Evolutionary conservation across 2,113 vertebrate genomes (phyloP).

Genomic region (Sinocyclocheilus rhinocerous): DNA sequence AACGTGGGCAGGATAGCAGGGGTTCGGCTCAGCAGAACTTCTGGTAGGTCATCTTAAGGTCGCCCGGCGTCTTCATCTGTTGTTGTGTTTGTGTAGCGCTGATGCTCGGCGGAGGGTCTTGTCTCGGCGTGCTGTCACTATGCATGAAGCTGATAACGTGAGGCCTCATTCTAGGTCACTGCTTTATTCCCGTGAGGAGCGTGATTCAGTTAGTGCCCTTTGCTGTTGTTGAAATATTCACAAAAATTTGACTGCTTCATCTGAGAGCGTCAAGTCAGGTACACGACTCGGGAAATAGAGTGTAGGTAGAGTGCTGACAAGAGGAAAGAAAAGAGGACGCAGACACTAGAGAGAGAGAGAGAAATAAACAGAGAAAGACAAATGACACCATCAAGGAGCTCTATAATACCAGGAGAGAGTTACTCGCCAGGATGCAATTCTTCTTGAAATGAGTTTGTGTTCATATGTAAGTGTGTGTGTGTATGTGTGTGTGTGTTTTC

Average conservation of each 20-base stretch:
- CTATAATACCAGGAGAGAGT: not conserved
- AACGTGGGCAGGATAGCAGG: not conserved
- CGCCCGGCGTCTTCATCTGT: not conserved
- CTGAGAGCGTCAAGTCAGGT: not conserved
- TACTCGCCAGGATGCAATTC: not conserved
- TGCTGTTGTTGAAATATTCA: conserved; percentile 13
- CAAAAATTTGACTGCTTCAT: conserved; percentile 10
- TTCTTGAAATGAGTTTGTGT: not conserved
- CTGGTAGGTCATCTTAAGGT: conserved; percentile 6
- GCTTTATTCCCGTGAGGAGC: not conserved
- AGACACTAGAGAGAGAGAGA: too few relatives aligned
- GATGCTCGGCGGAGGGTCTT: not conserved
- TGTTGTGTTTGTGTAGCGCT: not conserved
- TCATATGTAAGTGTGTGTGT: not conserved
- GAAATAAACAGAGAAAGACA: not conserved
- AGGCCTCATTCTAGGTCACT: conserved; percentile 19
- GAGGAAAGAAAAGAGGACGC: not conserved
- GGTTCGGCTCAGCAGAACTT: not conserved
- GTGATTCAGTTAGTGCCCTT: not conserved
- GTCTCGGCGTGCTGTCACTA: not conserved
- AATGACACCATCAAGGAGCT: not conserved
- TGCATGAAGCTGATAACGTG: conserved; percentile 5
- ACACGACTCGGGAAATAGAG: not conserved
- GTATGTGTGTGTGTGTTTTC: conserved; percentile 5
- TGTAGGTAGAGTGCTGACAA: not conserved